Percentiles rank a stretch among this genome's conserved stretches.
These are phyloP conservation scores for Ceyx melanurus DNA, from an alignment of 2,113 vertebrate genomes.

Conservation along the genomic window DNA sequence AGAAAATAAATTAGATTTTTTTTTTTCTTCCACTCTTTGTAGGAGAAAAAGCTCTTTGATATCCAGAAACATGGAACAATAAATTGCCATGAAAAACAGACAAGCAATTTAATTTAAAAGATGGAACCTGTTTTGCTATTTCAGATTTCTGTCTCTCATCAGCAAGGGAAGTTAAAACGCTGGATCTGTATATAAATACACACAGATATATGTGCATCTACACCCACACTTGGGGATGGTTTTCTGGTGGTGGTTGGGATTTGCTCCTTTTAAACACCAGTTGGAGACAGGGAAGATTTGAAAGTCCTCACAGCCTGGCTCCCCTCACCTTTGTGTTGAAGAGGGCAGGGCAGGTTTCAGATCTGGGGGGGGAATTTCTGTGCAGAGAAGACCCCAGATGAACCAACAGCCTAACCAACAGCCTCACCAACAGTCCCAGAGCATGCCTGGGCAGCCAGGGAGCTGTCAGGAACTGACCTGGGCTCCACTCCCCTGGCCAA, in stretches of 20 bases:
- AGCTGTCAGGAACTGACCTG: not conserved
- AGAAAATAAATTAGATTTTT: conserved; percentile 35
- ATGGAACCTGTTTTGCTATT: not conserved
- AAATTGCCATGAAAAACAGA: not conserved
- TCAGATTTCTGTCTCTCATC: not conserved
- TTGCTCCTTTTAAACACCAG: not conserved
- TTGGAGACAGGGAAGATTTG: not conserved
- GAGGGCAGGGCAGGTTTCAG: not conserved
- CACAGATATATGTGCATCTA: not conserved
- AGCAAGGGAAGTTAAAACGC: not conserved
- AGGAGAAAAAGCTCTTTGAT: conserved; percentile 18
- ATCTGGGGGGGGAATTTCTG: not conserved
- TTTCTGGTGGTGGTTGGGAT: not conserved
- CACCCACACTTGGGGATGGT: not conserved
- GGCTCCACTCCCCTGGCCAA: not conserved
- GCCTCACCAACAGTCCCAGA: not conserved
- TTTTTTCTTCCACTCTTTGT: not conserved
- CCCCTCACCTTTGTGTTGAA: not conserved
- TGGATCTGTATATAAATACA: not conserved
- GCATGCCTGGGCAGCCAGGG: not conserved
- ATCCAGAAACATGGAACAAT: not conserved
- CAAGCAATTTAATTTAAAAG: not conserved
- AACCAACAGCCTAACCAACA: not conserved
- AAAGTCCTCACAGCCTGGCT: not conserved
- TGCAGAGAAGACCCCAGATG: not conserved